phyloP scores from a whole-genome alignment of 2,113 vertebrate species.

The Heteronetta atricapilla region DNA sequence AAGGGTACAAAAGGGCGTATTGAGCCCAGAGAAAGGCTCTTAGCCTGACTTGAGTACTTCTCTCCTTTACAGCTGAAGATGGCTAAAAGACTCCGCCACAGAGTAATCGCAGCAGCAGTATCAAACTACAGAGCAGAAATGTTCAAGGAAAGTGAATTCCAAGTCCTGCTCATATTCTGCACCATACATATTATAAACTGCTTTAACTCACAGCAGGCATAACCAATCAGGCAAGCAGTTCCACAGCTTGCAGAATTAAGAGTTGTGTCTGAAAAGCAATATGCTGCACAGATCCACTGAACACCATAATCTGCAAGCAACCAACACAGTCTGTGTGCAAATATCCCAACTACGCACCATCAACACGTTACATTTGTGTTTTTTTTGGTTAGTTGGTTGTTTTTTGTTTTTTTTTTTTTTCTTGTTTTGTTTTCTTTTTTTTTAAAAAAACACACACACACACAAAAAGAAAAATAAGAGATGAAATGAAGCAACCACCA shows the following conservation, averaged over 20 bases:
- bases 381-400: no score
- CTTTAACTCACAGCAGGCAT: neutral
- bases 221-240: neutral
- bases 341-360: neutral
- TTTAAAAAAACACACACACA: no score
- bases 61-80: neutral
- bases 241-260: neutral
- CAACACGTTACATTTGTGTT: rapidly evolving
- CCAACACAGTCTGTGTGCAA: rapidly evolving
- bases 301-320: neutral
- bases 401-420: no score
- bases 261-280: neutral
- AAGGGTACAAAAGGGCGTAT: neutral
- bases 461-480: neutral
- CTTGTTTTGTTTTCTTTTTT: neutral
- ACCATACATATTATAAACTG: rapidly evolving
- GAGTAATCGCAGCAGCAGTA: neutral
- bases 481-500: neutral
- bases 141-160: neutral
- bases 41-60: neutral
- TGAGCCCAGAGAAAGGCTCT: neutral
- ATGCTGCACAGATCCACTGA: neutral
- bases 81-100: neutral
- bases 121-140: neutral
- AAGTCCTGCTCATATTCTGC: neutral